Base-by-base conservation (phyloP, 2,888 invertebrate genomes). In the Ecliptopera silaceata region DNA sequence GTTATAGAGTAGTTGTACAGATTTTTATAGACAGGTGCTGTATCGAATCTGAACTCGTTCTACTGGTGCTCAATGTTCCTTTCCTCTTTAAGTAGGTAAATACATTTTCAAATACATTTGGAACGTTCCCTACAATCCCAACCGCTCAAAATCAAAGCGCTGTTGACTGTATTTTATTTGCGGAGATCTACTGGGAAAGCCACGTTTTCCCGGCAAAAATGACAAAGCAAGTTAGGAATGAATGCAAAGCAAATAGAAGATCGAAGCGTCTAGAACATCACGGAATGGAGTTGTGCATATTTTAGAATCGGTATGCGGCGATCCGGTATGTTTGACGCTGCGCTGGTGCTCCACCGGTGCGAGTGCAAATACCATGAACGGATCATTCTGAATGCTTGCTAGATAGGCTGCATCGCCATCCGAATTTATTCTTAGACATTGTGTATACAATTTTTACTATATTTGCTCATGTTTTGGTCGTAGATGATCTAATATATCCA, bases 241-340 rank as follows among this genome's bases (percentile, higher is more conserved):
- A 58, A 42, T 48, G 53, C 49, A 58, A 53, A 51, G 57, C 52
- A 63, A 63, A 65, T 56, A 63, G 61, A 64, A 51, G 66, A 66
- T 64, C 56, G 59, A 63, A 65, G 65, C 54, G 49, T 57, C 69
- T 61, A 65, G 61, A 59, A 61, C 65, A 64, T 57, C 34, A 54
- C 52, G 64, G 65, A 59, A 70, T 65, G 61, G 68, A 69, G 60
- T 69, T 70, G 69, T 74, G 75, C 73, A 79, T 80, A 79, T 78
- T 79, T 79, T 67, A 75, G 69, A 68, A 71, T 72, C 66, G 72
- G 75, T 74, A 77, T 80, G 72, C 73, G 59, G 63, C 59, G 61
- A 68, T 72, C 72, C 69, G 68, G 68, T 71, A 70, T 64, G 66
- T 68, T 63, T 56, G 39, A 62, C 56, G n/a, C n/a, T n/a, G n/a